Conservation (phyloP, 1,140 invertebrate genomes). For the Drosophila parabipectinata region DNA sequence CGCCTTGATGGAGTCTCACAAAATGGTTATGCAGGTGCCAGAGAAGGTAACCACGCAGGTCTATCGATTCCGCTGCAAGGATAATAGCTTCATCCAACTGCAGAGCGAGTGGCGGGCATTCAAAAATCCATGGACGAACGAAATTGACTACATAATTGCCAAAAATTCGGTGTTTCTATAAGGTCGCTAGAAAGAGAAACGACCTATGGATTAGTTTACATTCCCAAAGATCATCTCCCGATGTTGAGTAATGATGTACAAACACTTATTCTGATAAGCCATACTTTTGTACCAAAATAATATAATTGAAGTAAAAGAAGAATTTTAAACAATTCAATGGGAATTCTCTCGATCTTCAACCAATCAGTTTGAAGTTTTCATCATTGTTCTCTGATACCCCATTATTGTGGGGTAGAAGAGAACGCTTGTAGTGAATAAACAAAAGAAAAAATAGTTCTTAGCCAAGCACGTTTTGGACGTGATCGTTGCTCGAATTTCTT, state of each 20-base stretch:
- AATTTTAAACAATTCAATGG: not conserved
- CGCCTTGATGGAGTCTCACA: conserved; percentile 92
- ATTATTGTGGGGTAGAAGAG: not conserved
- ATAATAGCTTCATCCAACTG: conserved; percentile 89
- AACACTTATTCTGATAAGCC: conserved; percentile 21
- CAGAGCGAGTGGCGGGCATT: conserved; percentile 95
- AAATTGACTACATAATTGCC: conserved; percentile 94
- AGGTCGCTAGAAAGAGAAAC: conserved; percentile 25
- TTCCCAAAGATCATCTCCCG: conserved; percentile 19
- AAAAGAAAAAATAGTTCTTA: conserved; percentile 45
- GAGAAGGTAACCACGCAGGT: conserved; percentile 88
- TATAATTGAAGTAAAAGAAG: conserved; percentile 11
- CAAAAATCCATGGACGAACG: conserved; percentile 96
- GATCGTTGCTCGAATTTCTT: conserved; percentile 32
- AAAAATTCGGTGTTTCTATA: conserved; percentile 91
- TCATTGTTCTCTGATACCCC: not conserved
- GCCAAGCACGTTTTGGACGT: conserved; percentile 49
- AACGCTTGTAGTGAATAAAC: conserved; percentile 15
- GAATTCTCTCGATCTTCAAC: not conserved
- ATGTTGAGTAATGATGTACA: conserved; percentile 15
- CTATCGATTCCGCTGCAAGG: conserved; percentile 92
- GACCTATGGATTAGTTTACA: not conserved
- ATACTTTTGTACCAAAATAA: conserved; percentile 27
- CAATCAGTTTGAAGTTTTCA: not conserved
- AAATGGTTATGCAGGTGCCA: conserved; percentile 89